Conservation (phyloP, 2,113 vertebrate genomes). For the Entelurus aequoreus region DNA sequence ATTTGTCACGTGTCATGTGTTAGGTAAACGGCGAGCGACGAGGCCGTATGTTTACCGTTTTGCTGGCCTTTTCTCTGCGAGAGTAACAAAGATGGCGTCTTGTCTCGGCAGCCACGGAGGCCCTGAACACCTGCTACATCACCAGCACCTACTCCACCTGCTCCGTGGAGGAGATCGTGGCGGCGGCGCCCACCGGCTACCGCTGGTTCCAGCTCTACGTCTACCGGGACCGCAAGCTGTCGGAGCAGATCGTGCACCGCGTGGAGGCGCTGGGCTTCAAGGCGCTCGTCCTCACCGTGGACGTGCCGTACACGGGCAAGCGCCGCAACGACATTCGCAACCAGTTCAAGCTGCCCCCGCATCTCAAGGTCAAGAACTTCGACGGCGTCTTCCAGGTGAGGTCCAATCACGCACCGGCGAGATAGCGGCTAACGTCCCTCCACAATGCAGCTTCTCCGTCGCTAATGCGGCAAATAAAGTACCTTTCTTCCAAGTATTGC, state of each 20-base stretch:
- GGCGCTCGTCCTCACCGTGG: slow-evolving; percentile 85
- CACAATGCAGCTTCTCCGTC: too few relatives aligned
- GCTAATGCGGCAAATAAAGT: too few relatives aligned
- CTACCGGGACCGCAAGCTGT: slow-evolving; percentile 78
- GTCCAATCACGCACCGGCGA: too few relatives aligned
- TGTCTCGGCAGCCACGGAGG: slow-evolving; percentile 73
- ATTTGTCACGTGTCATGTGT: too few relatives aligned
- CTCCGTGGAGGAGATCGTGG: slow-evolving; percentile 82
- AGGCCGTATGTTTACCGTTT: too few relatives aligned
- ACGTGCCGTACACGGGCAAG: slow-evolving; percentile 82
- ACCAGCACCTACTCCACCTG: slow-evolving; percentile 86
- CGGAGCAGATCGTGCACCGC: slow-evolving; percentile 77
- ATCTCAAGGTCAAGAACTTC: slow-evolving; percentile 83
- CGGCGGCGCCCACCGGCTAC: slow-evolving; percentile 73
- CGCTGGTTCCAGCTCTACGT: slow-evolving; percentile 94
- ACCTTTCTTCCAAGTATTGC: too few relatives aligned
- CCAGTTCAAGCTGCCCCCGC: slow-evolving; percentile 76
- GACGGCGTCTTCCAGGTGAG: slow-evolving; percentile 77
- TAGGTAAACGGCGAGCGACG: too few relatives aligned
- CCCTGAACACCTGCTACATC: slow-evolving; percentile 79
- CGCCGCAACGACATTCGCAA: slow-evolving; percentile 82
- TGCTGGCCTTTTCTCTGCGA: neutral
- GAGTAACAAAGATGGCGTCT: neutral
- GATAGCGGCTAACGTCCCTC: too few relatives aligned
- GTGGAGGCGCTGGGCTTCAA: slow-evolving; percentile 82